Evolutionary conservation across 37 sponge, comb jelly and placozoan species (phyloP).

Genomic region (Lycopodina hypogea): DNA sequence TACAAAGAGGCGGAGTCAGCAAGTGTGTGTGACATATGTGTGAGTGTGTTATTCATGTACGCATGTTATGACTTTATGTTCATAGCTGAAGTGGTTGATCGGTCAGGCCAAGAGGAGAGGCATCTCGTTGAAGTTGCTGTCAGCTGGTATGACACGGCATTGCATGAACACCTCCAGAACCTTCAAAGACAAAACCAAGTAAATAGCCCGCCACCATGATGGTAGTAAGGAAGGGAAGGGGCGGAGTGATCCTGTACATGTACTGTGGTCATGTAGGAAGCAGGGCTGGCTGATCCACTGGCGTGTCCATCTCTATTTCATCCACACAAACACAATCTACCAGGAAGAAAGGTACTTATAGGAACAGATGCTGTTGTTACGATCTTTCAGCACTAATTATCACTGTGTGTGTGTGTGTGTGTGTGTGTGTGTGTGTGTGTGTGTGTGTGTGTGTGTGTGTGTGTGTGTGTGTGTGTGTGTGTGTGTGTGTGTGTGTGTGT

Average conservation of each 20-base stretch:
- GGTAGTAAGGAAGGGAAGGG: too few species aligned
- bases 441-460: too few species aligned
- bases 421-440: too few species aligned
- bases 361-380: too few species aligned
- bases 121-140: conserved; percentile 7
- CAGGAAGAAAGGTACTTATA: conserved; percentile 44
- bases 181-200: conserved; percentile 1
- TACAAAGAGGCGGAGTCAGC: background rate
- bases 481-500: background rate
- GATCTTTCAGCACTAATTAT: too few species aligned
- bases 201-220: too few species aligned
- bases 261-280: too few species aligned
- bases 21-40: conserved; percentile 1
- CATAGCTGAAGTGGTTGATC: conserved; percentile 26
- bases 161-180: conserved; percentile 29
- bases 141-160: conserved; percentile 41
- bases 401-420: too few species aligned
- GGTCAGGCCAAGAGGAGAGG: conserved; percentile 22
- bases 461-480: too few species aligned
- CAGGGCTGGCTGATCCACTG: conserved; percentile 35
- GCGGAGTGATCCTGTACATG: too few species aligned
- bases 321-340: conserved; percentile 15
- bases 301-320: conserved; percentile 47
- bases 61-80: background rate
- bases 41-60: background rate